Percentiles rank a stretch among this genome's conserved stretches.
phyloP scores from a whole-genome alignment of 2,113 vertebrate species.

The Xyrauchen texanus region DNA sequence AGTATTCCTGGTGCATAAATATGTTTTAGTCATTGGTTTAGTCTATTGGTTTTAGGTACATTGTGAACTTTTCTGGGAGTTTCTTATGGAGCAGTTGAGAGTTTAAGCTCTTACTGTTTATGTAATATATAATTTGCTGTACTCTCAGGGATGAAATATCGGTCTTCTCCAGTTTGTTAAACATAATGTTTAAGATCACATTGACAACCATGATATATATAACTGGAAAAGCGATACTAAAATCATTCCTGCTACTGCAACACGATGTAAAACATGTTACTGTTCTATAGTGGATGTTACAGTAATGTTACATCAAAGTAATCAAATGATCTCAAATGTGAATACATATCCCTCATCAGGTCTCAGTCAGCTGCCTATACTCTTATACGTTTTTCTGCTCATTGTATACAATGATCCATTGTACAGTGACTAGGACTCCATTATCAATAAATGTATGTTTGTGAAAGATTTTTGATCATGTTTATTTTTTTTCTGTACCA shows the following conservation, averaged over 20 bases:
- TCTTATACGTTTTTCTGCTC: slow-evolving; percentile 44
- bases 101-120: slow-evolving; percentile 25
- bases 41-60: slow-evolving; percentile 3
- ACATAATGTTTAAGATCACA: too few relatives aligned
- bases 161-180: slow-evolving; percentile 3
- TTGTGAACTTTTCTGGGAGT: slow-evolving; percentile 15
- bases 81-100: slow-evolving; percentile 6
- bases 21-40: not conserved
- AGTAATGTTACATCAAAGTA: slow-evolving; percentile 52
- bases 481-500: slow-evolving; percentile 11
- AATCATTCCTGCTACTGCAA: slow-evolving; percentile 17
- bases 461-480: not conserved
- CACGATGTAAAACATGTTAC: slow-evolving; percentile 44
- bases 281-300: slow-evolving; percentile 41
- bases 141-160: slow-evolving; percentile 68
- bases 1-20: slow-evolving; percentile 7
- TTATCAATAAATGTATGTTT: slow-evolving; percentile 46
- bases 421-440: slow-evolving; percentile 40
- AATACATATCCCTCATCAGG: slow-evolving; percentile 75
- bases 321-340: slow-evolving; percentile 74
- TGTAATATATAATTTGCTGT: slow-evolving; percentile 32
- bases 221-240: not conserved
- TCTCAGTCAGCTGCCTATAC: slow-evolving; percentile 49
- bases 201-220: too few relatives aligned
- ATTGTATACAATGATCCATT: slow-evolving; percentile 33